phyloP scores from a whole-genome alignment of 2,113 vertebrate genomes.

The Ophiodon elongatus region DNA sequence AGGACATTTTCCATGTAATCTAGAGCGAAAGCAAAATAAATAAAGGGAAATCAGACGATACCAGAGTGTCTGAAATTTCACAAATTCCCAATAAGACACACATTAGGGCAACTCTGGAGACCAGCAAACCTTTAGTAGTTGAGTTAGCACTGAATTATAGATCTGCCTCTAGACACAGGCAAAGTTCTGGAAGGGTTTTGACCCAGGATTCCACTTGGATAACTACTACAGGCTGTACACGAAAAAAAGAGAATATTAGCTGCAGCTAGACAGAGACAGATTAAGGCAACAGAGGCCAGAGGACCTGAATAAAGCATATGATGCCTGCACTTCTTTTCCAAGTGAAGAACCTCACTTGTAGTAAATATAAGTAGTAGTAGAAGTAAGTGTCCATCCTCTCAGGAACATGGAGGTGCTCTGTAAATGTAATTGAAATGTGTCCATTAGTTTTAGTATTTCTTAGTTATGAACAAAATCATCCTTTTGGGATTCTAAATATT shows the following conservation, averaged over 20 bases:
- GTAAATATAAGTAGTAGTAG: too few species aligned
- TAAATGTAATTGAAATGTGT: too few species aligned
- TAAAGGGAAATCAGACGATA: not conserved
- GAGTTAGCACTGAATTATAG: not conserved
- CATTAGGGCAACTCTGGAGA: not conserved
- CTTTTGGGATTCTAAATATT: too few species aligned
- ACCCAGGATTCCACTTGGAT: not conserved
- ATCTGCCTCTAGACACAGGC: not conserved
- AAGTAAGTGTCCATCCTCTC: too few species aligned
- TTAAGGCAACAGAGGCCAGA: not conserved
- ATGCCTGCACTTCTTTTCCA: too few species aligned
- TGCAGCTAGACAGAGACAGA: not conserved
- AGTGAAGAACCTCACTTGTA: not conserved
- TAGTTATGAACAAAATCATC: too few species aligned
- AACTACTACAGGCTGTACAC: not conserved
- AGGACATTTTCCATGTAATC: conserved; percentile 2
- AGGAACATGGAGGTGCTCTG: too few species aligned
- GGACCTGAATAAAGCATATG: not conserved
- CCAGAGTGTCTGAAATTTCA: not conserved
- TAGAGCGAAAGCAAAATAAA: not conserved
- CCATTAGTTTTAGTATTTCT: too few species aligned
- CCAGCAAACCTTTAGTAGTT: not conserved
- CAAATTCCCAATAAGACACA: not conserved
- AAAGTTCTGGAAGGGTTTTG: not conserved
- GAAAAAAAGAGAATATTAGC: not conserved